Base-by-base conservation (phyloP, 2,888 invertebrate genomes). In the Arctia plantaginis region DNA sequence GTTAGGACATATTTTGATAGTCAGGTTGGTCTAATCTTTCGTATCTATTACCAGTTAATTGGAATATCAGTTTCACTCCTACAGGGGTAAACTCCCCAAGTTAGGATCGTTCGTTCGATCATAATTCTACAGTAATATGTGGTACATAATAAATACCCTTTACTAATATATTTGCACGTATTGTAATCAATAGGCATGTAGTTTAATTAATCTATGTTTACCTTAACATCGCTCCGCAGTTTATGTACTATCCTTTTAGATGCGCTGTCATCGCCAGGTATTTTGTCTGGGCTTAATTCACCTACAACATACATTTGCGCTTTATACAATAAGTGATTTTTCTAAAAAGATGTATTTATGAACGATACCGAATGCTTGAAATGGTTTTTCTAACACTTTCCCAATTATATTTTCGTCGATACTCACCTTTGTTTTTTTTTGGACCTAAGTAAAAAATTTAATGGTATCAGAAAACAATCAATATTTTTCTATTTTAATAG, bases 241-340 rank as follows among this genome's bases (percentile, higher is more conserved):
- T 98, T 98, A 86, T 98, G 98, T 23, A 98, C 98, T 81, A 98
- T 97, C 82, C 97, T 96, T 90, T 97, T 98, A 23, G 97, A 96
- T 62, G 97, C 96, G 89, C 97, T 97, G 84, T 97, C 97, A 82
- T 97, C 97, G 41, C 96, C 96, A n/a, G 95, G 87, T 77, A 87
- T 71, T 84, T 94, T 95, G 41, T 94, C 95, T 47, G 94, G 94
- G 83, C 93, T 94, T 75, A 86, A 82, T 75, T 96, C 96, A 74
- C 90, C 95, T 95, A 87, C 76, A 90, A 88, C 74, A 78, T 67
- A 71, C 39, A 77, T 72, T 76, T 71, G 27, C 8, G 27, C 47
- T n/a, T 64, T 65, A 41, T 35, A 39, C 62, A 69, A 18, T 55
- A 20, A 66, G n/a, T 39, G 3, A 10, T 55, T 47, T 0, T 10